Conservation (phyloP, 1,140 invertebrate species). For the Macrotrachela quadricornifera region DNA sequence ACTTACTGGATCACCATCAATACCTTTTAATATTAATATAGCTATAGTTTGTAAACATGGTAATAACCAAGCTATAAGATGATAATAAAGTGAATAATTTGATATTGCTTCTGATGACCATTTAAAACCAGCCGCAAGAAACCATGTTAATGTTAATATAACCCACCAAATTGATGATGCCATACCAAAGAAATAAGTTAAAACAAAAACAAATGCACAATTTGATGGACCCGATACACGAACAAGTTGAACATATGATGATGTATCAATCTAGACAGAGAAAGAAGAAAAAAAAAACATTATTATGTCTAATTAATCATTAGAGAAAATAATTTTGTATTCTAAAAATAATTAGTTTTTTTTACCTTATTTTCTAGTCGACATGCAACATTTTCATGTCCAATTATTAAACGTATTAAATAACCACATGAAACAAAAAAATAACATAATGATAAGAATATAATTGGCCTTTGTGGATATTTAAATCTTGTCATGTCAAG, state of each 20-base stretch:
- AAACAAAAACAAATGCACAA: conserved; percentile 88
- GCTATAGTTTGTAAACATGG: conserved; percentile 71
- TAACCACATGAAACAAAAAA: conserved; percentile 63
- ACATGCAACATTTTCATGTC: conserved; percentile 2
- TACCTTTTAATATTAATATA: conserved; percentile 75
- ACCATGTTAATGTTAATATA: conserved; percentile 87
- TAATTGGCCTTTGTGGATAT: conserved; percentile 89
- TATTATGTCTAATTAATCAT: too few relatives aligned
- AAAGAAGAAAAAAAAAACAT: too few relatives aligned
- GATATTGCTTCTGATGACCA: conserved; percentile 98
- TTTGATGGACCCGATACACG: conserved; percentile 1
- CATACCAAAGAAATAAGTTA: conserved; percentile 93
- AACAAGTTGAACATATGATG: conserved; percentile 33
- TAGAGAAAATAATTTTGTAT: too few relatives aligned
- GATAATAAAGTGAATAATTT: conserved; percentile 88
- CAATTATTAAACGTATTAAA: conserved; percentile 34
- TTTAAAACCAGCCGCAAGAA: conserved; percentile 82
- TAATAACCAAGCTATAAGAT: conserved; percentile 79
- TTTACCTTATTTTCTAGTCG: background rate
- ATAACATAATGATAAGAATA: conserved; percentile 86
- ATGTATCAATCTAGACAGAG: conserved; percentile 38
- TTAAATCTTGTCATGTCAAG: conserved; percentile 56
- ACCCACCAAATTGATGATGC: conserved; percentile 97
- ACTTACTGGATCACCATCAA: conserved; percentile 83
- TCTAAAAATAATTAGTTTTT: too few relatives aligned